These are phyloP conservation scores for Ceuthmochares aereus DNA, from an alignment of 2,113 vertebrate species.

Conservation along the genomic window DNA sequence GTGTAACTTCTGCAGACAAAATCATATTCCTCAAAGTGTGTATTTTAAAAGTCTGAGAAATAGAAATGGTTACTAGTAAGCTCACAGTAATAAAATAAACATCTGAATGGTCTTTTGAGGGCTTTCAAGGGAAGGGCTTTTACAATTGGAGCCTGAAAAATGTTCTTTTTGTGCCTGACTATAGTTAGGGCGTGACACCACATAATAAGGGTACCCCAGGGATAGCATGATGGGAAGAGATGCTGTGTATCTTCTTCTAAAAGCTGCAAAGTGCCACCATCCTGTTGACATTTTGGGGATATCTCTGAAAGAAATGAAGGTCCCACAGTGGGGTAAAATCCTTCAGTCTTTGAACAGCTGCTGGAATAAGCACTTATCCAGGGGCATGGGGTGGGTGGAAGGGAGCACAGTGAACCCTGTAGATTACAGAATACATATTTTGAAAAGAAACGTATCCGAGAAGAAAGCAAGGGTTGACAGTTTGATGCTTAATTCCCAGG, in stretches of 20 bases:
- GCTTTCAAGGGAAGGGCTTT: neutral
- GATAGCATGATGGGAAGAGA: neutral
- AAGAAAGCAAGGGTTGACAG: neutral
- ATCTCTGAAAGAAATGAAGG: neutral
- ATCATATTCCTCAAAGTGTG: neutral
- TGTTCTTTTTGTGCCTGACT: neutral
- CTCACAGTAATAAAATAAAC: neutral
- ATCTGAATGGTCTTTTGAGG: neutral
- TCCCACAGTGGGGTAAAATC: neutral
- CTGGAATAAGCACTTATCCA: neutral
- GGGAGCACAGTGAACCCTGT: neutral
- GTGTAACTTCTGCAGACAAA: neutral
- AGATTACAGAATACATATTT: neutral
- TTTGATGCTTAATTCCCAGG: neutral
- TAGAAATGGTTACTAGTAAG: neutral
- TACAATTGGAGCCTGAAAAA: neutral
- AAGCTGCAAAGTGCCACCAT: neutral
- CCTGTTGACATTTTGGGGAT: neutral
- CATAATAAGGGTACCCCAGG: neutral
- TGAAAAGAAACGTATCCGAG: neutral
- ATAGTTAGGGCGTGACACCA: neutral
- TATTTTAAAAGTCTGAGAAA: neutral
- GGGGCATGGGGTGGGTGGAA: accelerated
- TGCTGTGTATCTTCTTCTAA: neutral
- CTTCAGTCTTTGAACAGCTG: neutral